Conservation (phyloP, 1,140 invertebrate genomes). For the Elymnias hypermnestra region DNA sequence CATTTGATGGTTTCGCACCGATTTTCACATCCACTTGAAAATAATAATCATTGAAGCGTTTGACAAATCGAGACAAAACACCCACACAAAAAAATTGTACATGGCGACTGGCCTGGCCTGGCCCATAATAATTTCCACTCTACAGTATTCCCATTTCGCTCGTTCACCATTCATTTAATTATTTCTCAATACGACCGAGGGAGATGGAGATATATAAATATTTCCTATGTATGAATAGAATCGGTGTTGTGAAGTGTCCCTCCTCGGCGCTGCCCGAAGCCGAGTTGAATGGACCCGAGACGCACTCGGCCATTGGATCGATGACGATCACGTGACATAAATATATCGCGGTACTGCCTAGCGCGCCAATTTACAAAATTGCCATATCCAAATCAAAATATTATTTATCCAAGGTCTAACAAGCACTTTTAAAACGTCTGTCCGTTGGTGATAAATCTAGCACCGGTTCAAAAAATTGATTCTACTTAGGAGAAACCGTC, state of each 20-base stretch:
- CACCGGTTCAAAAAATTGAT: no score
- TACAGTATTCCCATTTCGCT: constrained; percentile 71
- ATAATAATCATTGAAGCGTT: constrained; percentile 74
- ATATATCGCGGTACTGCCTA: constrained; percentile 36
- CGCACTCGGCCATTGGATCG: constrained; percentile 75
- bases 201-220: constrained; percentile 69
- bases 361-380: constrained; percentile 47
- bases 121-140: constrained; percentile 74
- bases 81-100: constrained; percentile 76
- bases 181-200: constrained; percentile 65
- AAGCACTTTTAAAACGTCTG: no score
- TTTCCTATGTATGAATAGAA: constrained; percentile 73
- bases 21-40: constrained; percentile 69
- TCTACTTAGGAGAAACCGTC: no score
- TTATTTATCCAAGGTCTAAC: no score
- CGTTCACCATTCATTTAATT: constrained; percentile 73
- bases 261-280: constrained; percentile 62
- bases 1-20: constrained; percentile 58
- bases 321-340: constrained; percentile 71
- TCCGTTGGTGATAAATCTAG: no score
- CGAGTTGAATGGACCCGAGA: constrained; percentile 77
- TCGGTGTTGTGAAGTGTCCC: constrained; percentile 71
- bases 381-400: neutral
- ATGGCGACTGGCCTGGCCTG: constrained; percentile 69
- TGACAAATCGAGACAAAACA: constrained; percentile 74